phyloP scores from a whole-genome alignment of 2,113 vertebrate genomes.

The Pluvialis apricaria region DNA sequence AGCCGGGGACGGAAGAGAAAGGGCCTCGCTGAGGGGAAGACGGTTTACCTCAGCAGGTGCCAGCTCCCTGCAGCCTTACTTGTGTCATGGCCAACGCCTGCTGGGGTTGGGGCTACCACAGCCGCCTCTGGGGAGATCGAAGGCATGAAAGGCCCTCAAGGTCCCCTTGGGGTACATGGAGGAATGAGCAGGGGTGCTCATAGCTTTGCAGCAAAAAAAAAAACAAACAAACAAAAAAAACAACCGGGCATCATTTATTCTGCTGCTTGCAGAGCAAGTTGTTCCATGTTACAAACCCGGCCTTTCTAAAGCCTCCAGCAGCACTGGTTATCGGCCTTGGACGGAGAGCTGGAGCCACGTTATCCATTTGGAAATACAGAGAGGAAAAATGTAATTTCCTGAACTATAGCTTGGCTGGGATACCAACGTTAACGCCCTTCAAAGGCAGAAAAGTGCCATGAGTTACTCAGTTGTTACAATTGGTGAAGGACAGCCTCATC shows the following conservation, averaged over 20 bases:
- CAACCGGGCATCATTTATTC: neutral
- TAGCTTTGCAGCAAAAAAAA: neutral
- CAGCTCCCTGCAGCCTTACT: neutral
- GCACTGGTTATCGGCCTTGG: neutral
- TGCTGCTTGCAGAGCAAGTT: neutral
- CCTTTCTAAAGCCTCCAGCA: neutral
- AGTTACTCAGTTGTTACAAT: neutral
- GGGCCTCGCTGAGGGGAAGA: fast-evolving
- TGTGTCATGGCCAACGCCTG: fast-evolving
- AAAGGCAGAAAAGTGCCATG: neutral
- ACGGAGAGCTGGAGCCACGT: neutral
- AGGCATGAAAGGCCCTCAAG: neutral
- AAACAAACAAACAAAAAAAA: too few species aligned
- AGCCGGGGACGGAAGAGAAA: fast-evolving
- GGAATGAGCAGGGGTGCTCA: too few species aligned
- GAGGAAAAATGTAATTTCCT: neutral
- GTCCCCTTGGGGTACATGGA: fast-evolving
- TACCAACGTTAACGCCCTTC: neutral
- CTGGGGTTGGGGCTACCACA: neutral
- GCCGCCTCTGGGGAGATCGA: fast-evolving
- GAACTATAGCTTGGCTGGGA: neutral
- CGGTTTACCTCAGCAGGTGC: neutral
- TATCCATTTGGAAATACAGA: neutral
- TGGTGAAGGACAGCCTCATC: neutral
- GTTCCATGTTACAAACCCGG: neutral